Percentiles rank a stretch among this genome's conserved stretches.
Evolutionary conservation across 2,113 vertebrate genomes (phyloP).

Genomic region (Tapirus terrestris): DNA sequence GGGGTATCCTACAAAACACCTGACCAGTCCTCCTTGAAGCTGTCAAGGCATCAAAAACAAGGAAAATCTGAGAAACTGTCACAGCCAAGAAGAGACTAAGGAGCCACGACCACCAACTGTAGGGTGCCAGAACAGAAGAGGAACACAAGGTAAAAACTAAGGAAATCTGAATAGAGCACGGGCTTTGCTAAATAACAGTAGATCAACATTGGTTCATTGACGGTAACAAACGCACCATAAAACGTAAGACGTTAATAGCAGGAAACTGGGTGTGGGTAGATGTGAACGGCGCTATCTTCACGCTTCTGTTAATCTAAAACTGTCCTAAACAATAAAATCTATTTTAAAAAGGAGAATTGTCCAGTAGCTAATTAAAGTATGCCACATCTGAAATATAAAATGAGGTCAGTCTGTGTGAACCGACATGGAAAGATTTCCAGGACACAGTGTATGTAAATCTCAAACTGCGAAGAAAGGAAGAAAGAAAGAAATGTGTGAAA

Average conservation of each 20-base stretch:
- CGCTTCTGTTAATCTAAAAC: not conserved
- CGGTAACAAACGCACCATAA: not conserved
- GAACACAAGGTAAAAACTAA: not conserved
- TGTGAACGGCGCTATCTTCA: too few species aligned
- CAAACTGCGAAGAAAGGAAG: not conserved
- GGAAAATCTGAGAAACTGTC: not conserved
- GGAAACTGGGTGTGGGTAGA: not conserved
- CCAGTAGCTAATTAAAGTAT: not conserved
- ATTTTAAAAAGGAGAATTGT: not conserved
- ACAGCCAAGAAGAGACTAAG: not conserved
- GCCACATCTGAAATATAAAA: not conserved
- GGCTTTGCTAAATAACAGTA: not conserved
- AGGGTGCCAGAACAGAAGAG: too few species aligned
- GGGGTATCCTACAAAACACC: not conserved
- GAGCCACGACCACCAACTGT: not conserved
- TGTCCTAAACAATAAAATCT: not conserved
- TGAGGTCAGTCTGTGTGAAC: not conserved
- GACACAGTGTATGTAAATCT: not conserved
- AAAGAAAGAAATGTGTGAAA: not conserved
- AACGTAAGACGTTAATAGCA: not conserved
- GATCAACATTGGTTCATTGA: not conserved
- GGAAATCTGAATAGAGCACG: not conserved
- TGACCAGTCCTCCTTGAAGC: not conserved
- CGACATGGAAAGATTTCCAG: not conserved
- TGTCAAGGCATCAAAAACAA: not conserved